Evolutionary conservation across 2,888 invertebrate species (phyloP), one percentile per base, ranked within the genome.

Genomic region (Orgyia antiqua): DNA sequence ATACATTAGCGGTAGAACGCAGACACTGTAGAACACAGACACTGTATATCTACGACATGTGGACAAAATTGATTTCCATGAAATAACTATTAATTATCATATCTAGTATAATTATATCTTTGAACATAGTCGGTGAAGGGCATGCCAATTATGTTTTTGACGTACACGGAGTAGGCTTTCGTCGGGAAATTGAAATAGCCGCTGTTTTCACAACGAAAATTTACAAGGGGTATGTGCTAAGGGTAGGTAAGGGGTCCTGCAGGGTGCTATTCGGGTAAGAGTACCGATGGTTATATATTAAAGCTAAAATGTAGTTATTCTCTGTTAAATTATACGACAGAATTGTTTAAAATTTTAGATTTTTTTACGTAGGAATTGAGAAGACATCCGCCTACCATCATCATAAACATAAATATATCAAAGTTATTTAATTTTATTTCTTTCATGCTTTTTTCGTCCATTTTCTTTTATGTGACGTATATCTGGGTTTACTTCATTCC

Each of bases 71-170:
- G n/a, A n/a, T n/a, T n/a, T n/a, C n/a, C n/a, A n/a, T 15, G 15
- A 15, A 15, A 4, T 15, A 15, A 15, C 6, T 13, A 6, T 24
- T 4, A 23, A 3, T 10, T 31, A 9, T 3, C 21, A 9, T 36
- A 46, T 70, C 63, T 37, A 64, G 59, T 9, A 1, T 2, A 24
- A n/a, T 3, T 30, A 49, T 7, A 28, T 49, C 62, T 11, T 0
- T 27, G 49, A 27, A 35, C 36, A 39, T 41, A 36, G 41, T 32
- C 47, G 39, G 45, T 45, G 62, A 67, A 70, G 74, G 73, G 76
- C 66, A 69, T 56, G 68, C 72, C 77, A 80, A 80, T 80, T 80
- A 82, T 75, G 75, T 76, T 77, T 74, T 72, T 75, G 77, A 77
- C 76, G 71, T 62, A 45, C 45, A 35, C 53, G 46, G 33, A 33